Conservation (phyloP, 2,113 vertebrate species). For the Mandrillus leucophaeus region DNA sequence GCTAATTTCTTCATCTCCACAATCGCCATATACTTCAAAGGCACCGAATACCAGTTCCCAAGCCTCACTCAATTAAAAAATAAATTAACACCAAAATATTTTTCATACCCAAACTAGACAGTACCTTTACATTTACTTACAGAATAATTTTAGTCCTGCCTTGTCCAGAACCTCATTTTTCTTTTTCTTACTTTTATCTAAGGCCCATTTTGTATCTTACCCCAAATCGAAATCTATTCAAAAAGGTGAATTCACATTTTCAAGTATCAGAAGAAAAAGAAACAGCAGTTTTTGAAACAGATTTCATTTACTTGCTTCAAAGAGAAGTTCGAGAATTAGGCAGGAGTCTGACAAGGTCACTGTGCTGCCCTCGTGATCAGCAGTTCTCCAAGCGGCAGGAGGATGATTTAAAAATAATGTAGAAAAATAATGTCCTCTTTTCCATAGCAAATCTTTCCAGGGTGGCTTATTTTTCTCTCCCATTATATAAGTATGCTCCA, state of each 20-base stretch:
- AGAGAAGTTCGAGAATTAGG: not conserved
- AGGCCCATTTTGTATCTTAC: not conserved
- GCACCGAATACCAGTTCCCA: not conserved
- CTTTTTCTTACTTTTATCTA: not conserved
- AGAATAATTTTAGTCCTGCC: not conserved
- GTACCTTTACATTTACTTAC: not conserved
- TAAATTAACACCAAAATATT: not conserved
- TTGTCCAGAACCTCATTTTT: not conserved
- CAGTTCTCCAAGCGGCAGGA: not conserved
- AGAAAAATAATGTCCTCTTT: not conserved
- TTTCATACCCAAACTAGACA: not conserved
- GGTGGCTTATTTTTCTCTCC: not conserved
- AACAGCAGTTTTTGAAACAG: not conserved
- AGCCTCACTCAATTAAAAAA: not conserved
- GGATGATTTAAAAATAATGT: not conserved
- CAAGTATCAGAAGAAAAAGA: not conserved
- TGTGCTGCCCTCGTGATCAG: fast-evolving
- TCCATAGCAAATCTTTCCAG: not conserved
- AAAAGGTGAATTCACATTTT: not conserved
- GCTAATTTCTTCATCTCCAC: not conserved
- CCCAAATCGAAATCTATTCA: not conserved
- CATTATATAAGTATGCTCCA: not conserved
- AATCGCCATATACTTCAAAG: not conserved
- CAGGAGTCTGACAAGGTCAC: not conserved
- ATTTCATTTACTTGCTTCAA: not conserved